Conservation (phyloP, 2,888 invertebrate genomes). For the Caenorhabditis angaria region DNA sequence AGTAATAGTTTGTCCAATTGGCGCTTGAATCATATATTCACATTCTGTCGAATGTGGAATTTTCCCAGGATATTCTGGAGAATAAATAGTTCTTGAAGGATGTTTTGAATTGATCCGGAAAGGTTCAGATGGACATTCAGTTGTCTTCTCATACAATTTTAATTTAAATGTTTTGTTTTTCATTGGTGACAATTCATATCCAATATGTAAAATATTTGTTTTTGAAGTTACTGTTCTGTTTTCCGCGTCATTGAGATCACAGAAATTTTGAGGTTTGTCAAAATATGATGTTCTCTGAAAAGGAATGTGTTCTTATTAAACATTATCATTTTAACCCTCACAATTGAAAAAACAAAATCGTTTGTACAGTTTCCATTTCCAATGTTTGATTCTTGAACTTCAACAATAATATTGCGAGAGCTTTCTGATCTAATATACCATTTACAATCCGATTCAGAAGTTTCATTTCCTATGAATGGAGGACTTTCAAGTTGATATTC, state of each 20-base stretch:
- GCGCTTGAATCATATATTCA: conserved; percentile 83
- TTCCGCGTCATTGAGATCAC: too few relatives aligned
- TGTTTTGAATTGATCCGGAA: conserved; percentile 53
- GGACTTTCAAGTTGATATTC: conserved; percentile 77
- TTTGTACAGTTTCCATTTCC: conserved; percentile 16
- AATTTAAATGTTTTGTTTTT: conserved; percentile 58
- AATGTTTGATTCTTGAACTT: conserved; percentile 58
- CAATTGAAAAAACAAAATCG: not conserved
- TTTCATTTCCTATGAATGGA: conserved; percentile 9
- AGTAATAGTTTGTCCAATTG: conserved; percentile 78
- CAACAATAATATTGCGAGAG: conserved; percentile 54
- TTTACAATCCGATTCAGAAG: conserved; percentile 78
- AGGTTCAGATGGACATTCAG: conserved; percentile 56
- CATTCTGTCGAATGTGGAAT: conserved; percentile 78
- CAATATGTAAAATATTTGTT: not conserved
- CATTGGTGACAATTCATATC: conserved; percentile 12
- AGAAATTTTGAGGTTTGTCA: too few relatives aligned
- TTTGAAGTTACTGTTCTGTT: not conserved
- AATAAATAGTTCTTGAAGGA: conserved; percentile 41
- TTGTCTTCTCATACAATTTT: conserved; percentile 52
- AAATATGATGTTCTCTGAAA: too few relatives aligned
- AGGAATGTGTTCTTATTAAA: too few relatives aligned
- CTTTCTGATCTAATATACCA: conserved; percentile 77
- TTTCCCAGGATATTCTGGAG: conserved; percentile 62
- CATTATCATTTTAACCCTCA: too few relatives aligned